These are phyloP conservation scores for Notolepis coatsorum DNA, from an alignment of 2,797 vertebrate genomes.

Conservation along the genomic window DNA sequence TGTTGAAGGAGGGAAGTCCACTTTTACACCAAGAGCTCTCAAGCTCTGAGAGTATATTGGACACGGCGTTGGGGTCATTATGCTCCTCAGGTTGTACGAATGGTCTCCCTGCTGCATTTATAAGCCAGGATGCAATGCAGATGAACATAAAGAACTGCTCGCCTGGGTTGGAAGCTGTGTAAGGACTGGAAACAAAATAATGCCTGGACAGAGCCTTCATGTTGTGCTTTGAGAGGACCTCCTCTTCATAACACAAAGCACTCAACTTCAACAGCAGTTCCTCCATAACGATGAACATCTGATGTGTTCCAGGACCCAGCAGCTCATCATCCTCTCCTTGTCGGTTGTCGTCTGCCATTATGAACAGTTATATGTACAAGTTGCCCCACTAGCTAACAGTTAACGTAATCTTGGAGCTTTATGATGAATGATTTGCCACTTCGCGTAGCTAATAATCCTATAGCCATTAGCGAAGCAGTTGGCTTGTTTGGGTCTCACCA, in stretches of 20 bases:
- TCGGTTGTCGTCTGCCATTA: constrained; percentile 77
- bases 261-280: constrained; percentile 91
- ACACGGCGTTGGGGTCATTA: constrained; percentile 93
- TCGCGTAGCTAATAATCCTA: neutral
- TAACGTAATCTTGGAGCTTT: no score
- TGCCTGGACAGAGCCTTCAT: constrained; percentile 92
- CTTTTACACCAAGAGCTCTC: constrained; percentile 86
- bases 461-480: neutral
- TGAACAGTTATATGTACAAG: no score
- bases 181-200: constrained; percentile 88
- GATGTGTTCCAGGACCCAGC: constrained; percentile 87
- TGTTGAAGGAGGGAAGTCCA: constrained; percentile 95
- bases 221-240: constrained; percentile 87
- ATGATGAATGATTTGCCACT: no score
- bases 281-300: constrained; percentile 92
- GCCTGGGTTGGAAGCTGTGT: constrained; percentile 88
- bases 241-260: constrained; percentile 88
- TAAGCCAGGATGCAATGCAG: constrained; percentile 90
- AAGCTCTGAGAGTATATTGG: constrained; percentile 91
- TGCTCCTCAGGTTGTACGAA: constrained; percentile 92
- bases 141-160: constrained; percentile 98
- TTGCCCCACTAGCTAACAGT: neutral
- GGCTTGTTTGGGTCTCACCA: constrained; percentile 9
- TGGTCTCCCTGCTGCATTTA: constrained; percentile 83
- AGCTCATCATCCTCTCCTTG: constrained; percentile 79